Conservation (phyloP, 2,888 invertebrate species). For the Celastrina argiolus region DNA sequence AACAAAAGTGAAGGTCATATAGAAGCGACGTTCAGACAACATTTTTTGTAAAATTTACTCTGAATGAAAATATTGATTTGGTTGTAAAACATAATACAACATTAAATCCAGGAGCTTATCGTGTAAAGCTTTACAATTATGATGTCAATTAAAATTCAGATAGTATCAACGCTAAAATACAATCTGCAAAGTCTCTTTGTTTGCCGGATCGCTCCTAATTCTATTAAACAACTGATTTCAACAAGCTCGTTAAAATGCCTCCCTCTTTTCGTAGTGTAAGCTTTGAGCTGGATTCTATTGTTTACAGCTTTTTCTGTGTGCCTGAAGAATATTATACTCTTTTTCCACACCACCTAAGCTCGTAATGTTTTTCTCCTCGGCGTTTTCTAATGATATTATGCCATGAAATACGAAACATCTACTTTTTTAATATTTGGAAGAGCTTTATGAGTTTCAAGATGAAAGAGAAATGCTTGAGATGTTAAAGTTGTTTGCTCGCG, state of each 20-base stretch:
- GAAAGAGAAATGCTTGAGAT: background rate
- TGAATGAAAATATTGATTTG: too few relatives aligned
- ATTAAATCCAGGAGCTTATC: background rate
- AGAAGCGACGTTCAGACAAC: too few relatives aligned
- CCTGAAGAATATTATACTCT: background rate
- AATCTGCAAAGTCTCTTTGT: constrained; percentile 18
- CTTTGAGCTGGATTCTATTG: background rate
- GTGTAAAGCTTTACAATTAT: background rate
- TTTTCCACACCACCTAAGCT: background rate
- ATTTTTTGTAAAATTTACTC: too few relatives aligned
- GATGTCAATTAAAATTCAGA: background rate
- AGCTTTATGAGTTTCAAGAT: background rate
- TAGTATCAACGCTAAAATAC: constrained; percentile 8
- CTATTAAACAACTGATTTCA: constrained; percentile 20
- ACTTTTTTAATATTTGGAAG: background rate
- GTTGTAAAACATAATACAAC: background rate
- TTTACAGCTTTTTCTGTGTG: constrained; percentile 5
- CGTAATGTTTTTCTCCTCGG: background rate
- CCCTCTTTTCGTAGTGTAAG: constrained; percentile 4
- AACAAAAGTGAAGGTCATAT: too few relatives aligned
- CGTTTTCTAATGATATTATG: background rate
- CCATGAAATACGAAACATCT: background rate
- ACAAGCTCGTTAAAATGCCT: constrained; percentile 17
- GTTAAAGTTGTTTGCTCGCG: background rate
- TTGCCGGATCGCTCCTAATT: constrained; percentile 4